These are phyloP conservation scores for Cygnus olor DNA, from an alignment of 2,797 vertebrate genomes.

Conservation along the genomic window DNA sequence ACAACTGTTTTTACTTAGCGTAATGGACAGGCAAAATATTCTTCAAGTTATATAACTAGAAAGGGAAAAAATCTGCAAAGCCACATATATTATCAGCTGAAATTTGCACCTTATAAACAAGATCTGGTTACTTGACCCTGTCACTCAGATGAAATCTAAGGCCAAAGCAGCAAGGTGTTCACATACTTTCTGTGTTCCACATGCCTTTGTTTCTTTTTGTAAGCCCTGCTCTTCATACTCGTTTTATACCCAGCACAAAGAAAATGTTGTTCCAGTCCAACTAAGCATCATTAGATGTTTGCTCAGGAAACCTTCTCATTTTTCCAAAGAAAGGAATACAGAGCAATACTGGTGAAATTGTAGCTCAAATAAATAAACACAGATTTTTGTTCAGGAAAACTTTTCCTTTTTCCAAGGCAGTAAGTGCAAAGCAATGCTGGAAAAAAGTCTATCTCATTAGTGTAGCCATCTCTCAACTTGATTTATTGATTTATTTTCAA, in stretches of 20 bases:
- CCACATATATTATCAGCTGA: slow-evolving; percentile 47
- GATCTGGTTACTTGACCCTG: slow-evolving; percentile 53
- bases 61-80: slow-evolving; percentile 54
- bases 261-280: slow-evolving; percentile 41
- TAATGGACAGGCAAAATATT: slow-evolving; percentile 45
- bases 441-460: neutral
- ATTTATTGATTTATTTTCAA: neutral
- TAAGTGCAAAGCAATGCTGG: neutral
- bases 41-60: slow-evolving; percentile 39
- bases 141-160: slow-evolving; percentile 41
- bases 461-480: neutral
- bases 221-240: neutral
- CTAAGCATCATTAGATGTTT: slow-evolving; percentile 22
- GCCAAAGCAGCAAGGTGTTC: slow-evolving; percentile 22
- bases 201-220: slow-evolving; percentile 46
- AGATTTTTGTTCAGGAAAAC: neutral
- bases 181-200: slow-evolving; percentile 15
- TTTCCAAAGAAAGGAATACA: slow-evolving; percentile 37
- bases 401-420: neutral
- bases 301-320: slow-evolving; percentile 7
- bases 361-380: slow-evolving; percentile 31
- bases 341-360: neutral
- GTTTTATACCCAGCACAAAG: neutral
- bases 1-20: slow-evolving; percentile 69
- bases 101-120: slow-evolving; percentile 64